phyloP scores from a whole-genome alignment of 2,113 vertebrate species.

The Lepidothrix coronata region DNA sequence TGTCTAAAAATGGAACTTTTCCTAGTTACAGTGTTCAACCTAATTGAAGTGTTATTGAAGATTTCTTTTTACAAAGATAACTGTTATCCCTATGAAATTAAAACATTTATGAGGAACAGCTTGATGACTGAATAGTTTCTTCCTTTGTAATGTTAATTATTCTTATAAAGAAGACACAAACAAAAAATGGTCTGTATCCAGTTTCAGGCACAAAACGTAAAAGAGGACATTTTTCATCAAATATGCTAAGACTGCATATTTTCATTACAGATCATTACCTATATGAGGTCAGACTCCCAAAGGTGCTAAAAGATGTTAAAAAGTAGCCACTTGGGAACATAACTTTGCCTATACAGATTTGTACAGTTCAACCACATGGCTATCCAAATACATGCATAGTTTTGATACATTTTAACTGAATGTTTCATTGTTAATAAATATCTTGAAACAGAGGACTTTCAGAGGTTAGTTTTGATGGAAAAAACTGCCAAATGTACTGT shows the following conservation, averaged over 20 bases:
- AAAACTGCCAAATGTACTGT: fast-evolving
- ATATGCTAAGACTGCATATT: not conserved
- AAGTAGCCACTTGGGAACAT: not conserved
- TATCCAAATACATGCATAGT: not conserved
- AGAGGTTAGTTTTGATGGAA: not conserved
- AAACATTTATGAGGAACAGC: constrained; percentile 31
- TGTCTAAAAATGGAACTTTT: constrained; percentile 26
- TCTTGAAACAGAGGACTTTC: not conserved
- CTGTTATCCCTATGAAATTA: constrained; percentile 10
- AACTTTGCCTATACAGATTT: not conserved
- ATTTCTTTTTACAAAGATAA: constrained; percentile 4
- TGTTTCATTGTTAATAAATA: not conserved
- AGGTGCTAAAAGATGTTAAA: not conserved
- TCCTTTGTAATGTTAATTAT: constrained; percentile 33
- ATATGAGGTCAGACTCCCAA: not conserved
- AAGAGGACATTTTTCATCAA: not conserved
- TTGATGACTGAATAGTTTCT: constrained; percentile 28
- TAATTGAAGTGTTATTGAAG: constrained; percentile 32
- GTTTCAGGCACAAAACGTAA: not conserved
- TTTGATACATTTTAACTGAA: not conserved
- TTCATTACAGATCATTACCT: not conserved
- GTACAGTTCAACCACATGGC: not conserved
- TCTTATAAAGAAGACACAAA: constrained; percentile 5
- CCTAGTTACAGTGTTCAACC: not conserved
- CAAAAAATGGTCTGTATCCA: not conserved